phyloP scores from a whole-genome alignment of 2,888 invertebrate species.

The Lutraria lutraria region DNA sequence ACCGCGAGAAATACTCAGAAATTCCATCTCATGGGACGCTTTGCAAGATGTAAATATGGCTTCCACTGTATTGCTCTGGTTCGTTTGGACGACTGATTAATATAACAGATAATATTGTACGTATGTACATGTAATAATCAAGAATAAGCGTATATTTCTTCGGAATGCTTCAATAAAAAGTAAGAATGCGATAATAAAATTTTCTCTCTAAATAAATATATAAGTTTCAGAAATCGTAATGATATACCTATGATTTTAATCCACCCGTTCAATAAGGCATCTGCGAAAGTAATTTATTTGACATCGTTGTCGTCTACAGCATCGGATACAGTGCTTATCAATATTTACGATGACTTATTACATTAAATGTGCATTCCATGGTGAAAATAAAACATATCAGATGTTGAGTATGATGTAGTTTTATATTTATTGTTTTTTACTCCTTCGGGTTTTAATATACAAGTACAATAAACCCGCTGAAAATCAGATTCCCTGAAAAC shows the following conservation, averaged over 20 bases:
- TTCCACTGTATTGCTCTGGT: not conserved
- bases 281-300: constrained; percentile 15
- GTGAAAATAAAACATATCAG: not conserved
- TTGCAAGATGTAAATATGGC: constrained; percentile 24
- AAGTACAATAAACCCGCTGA: no score
- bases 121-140: no score
- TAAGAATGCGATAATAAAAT: constrained; percentile 12
- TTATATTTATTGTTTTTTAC: no score
- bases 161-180: constrained; percentile 18
- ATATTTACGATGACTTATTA: not conserved
- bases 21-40: constrained; percentile 3
- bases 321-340: not conserved
- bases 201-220: not conserved
- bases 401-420: not conserved
- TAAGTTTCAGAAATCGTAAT: not conserved
- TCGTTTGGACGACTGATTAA: not conserved
- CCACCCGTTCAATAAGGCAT: constrained; percentile 14
- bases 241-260: not conserved
- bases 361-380: not conserved
- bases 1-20: constrained; percentile 4
- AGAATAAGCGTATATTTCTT: not conserved
- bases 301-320: constrained; percentile 14
- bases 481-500: no score
- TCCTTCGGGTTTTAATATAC: no score
- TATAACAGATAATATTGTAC: constrained; percentile 3